phyloP scores from a whole-genome alignment of 2,113 vertebrate species.

The Alouatta palliata region DNA sequence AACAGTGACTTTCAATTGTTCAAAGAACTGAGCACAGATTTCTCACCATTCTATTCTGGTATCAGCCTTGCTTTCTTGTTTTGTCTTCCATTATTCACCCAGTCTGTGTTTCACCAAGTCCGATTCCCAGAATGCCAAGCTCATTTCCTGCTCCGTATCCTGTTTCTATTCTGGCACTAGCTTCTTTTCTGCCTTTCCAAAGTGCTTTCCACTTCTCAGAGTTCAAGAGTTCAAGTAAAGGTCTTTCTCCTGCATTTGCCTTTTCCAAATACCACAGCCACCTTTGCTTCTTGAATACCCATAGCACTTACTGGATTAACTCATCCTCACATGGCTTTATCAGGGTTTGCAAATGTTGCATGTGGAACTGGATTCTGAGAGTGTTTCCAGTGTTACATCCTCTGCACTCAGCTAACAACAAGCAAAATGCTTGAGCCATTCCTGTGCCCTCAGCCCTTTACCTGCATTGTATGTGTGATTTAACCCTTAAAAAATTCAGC shows the following conservation, averaged over 20 bases:
- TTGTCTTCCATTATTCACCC: background rate
- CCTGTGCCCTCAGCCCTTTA: background rate
- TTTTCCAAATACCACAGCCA: background rate
- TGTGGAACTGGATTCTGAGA: background rate
- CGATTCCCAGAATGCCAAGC: background rate
- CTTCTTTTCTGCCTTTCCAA: background rate
- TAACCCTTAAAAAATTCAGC: background rate
- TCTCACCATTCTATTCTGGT: background rate
- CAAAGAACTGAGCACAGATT: background rate
- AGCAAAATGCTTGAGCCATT: background rate
- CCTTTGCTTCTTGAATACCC: background rate
- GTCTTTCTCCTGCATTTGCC: background rate
- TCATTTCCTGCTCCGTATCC: conserved; percentile 5
- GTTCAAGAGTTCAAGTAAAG: conserved; percentile 43
- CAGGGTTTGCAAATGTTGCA: background rate
- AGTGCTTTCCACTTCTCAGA: background rate
- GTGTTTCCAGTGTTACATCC: background rate
- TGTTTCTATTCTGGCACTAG: background rate
- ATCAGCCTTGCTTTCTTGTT: background rate
- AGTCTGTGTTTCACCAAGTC: background rate
- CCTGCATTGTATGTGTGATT: background rate
- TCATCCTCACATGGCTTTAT: background rate
- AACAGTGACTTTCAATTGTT: background rate
- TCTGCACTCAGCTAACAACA: background rate
- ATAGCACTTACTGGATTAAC: background rate